These are phyloP conservation scores for Drosophila fungiperda DNA, from an alignment of 2,888 invertebrate species.

Conservation along the genomic window DNA sequence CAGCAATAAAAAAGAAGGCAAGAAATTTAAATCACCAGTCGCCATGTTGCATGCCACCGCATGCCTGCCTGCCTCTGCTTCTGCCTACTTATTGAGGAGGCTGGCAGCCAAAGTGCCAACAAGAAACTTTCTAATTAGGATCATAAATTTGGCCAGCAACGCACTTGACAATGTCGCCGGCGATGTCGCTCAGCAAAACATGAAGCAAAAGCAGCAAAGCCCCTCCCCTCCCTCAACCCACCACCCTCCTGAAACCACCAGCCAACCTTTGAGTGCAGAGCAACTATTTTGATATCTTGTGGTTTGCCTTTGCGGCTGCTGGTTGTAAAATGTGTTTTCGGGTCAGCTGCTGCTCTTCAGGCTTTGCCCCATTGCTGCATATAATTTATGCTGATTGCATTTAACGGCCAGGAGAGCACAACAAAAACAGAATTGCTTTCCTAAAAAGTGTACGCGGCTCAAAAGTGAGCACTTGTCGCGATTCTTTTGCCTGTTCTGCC, in stretches of 20 bases:
- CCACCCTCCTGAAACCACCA: not conserved
- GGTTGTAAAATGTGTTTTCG: slow-evolving; percentile 81
- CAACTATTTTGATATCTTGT: slow-evolving; percentile 71
- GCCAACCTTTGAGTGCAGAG: not conserved
- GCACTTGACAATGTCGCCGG: slow-evolving; percentile 74
- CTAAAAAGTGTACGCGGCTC: slow-evolving; percentile 48
- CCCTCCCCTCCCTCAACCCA: not conserved
- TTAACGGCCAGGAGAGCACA: slow-evolving; percentile 56
- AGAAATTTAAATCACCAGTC: slow-evolving; percentile 62
- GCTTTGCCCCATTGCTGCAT: slow-evolving; percentile 47
- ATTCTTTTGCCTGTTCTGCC: slow-evolving; percentile 36
- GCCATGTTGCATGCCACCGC: slow-evolving; percentile 66
- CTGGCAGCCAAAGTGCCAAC: slow-evolving; percentile 69
- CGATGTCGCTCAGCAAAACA: slow-evolving; percentile 59
- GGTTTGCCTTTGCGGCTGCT: slow-evolving; percentile 52
- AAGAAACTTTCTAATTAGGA: slow-evolving; percentile 82
- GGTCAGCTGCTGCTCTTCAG: slow-evolving; percentile 71
- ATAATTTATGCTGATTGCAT: slow-evolving; percentile 83
- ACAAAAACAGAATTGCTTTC: slow-evolving; percentile 27
- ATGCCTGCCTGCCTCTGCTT: slow-evolving; percentile 19
- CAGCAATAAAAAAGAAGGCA: slow-evolving; percentile 53
- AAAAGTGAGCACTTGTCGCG: slow-evolving; percentile 72
- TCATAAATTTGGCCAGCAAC: slow-evolving; percentile 81
- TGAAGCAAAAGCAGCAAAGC: slow-evolving; percentile 38
- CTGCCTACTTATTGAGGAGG: slow-evolving; percentile 39